phyloP scores from a whole-genome alignment of 2,113 vertebrate species.

The Pipra filicauda region DNA sequence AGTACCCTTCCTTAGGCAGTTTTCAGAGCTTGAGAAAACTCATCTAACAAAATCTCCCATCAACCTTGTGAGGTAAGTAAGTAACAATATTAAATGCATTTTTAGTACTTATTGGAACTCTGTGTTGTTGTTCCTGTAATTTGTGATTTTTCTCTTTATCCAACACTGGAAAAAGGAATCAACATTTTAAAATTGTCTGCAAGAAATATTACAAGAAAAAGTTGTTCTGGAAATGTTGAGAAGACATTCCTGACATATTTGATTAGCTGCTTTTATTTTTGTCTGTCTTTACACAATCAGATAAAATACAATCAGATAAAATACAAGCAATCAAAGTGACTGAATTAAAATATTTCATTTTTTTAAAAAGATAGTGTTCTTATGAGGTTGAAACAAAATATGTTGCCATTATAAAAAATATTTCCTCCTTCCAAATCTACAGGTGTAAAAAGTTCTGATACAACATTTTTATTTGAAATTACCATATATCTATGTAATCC shows the following conservation, averaged over 20 bases:
- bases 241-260: neutral
- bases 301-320: neutral
- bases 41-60: neutral
- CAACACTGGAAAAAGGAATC: neutral
- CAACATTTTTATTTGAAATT: neutral
- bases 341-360: neutral
- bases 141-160: neutral
- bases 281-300: neutral
- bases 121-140: neutral
- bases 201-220: neutral
- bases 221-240: neutral
- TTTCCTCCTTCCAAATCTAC: neutral
- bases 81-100: neutral
- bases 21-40: neutral
- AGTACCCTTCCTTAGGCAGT: neutral
- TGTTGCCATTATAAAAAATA: neutral
- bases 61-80: neutral
- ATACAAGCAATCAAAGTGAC: neutral
- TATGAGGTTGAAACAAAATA: neutral
- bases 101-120: neutral
- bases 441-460: neutral
- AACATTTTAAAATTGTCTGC: neutral
- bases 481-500: too few relatives aligned
- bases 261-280: neutral
- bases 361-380: neutral